Conservation (phyloP, 37 sponge, comb jelly and placozoan species). For the Spongilla lacustris region DNA sequence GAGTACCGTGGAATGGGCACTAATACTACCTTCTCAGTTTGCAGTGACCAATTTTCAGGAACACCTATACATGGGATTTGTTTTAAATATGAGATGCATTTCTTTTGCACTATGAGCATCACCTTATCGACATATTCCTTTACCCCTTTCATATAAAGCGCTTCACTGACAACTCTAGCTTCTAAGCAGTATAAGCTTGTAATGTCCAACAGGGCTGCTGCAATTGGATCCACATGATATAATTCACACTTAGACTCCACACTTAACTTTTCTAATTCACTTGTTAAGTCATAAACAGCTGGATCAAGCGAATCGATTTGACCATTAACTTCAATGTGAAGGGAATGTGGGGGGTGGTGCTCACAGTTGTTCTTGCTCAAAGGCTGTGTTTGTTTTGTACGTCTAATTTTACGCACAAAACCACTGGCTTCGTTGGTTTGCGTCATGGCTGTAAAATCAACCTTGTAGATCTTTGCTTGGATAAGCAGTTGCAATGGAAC, state of each 20-base stretch:
- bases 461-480: neutral
- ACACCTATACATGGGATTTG: neutral
- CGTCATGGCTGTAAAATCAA: neutral
- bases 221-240: neutral
- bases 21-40: neutral
- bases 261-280: neutral
- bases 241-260: neutral
- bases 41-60: slow-evolving; percentile 34
- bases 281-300: neutral
- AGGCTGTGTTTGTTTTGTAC: neutral
- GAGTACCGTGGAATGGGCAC: neutral
- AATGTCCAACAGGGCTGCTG: neutral
- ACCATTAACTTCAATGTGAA: neutral
- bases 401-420: neutral
- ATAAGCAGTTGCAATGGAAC: neutral
- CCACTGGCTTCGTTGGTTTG: neutral
- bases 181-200: neutral
- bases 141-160: neutral
- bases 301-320: neutral
- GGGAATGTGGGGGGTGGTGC: neutral
- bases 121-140: slow-evolving; percentile 8
- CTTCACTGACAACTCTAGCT: neutral
- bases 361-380: neutral
- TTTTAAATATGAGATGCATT: neutral
- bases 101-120: neutral